Evolutionary conservation across 1,140 invertebrate genomes (phyloP).

Genomic region (Grapholita molesta): DNA sequence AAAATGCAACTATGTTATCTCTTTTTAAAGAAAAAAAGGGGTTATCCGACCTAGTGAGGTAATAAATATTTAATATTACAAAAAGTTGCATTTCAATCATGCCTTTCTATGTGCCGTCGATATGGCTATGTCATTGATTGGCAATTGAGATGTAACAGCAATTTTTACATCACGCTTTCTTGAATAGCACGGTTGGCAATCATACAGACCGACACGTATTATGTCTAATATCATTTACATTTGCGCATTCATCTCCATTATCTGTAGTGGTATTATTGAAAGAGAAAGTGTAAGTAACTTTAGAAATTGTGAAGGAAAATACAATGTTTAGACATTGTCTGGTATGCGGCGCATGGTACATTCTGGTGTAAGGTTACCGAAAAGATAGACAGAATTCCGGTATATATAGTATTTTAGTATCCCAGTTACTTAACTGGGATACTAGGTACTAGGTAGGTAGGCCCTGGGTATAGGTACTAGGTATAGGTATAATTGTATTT

Average conservation of each 20-base stretch:
- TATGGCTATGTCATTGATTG: conserved; percentile 53
- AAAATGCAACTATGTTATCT: neutral
- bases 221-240: conserved; percentile 18
- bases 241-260: conserved; percentile 4
- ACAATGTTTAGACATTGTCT: too few species aligned
- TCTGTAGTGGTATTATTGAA: neutral
- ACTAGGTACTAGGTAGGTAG: too few species aligned
- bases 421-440: too few species aligned
- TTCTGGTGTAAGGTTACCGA: too few species aligned
- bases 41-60: too few species aligned
- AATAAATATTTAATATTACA: neutral
- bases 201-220: neutral
- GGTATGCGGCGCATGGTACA: too few species aligned
- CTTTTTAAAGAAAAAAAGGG: too few species aligned
- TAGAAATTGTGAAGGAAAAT: neutral
- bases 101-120: too few species aligned
- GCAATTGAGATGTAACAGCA: conserved; percentile 44
- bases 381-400: too few species aligned
- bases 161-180: conserved; percentile 21
- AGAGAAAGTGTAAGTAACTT: conserved; percentile 5
- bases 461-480: too few species aligned
- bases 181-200: conserved; percentile 4
- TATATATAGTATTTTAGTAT: too few species aligned
- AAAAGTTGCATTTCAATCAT: neutral
- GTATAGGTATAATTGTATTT: too few species aligned